Base-by-base conservation (phyloP, 2,797 vertebrate genomes). In the Distichodus sexfasciatus region DNA sequence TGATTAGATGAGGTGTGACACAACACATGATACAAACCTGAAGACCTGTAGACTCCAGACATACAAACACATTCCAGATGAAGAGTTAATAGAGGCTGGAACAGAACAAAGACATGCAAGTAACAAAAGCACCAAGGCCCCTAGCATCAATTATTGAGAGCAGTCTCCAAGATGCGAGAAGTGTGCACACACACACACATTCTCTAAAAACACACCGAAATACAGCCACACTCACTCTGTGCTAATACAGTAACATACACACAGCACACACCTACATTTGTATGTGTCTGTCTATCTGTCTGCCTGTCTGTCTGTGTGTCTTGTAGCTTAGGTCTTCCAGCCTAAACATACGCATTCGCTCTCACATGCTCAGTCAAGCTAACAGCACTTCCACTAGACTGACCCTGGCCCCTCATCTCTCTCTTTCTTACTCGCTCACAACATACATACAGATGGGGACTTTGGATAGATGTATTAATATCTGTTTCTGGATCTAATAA, bases 91-190 rank as follows among this genome's bases (percentile, higher is more conserved):
- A 35, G 64, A 8, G 33, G 48, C 28, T 47, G 50, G 19, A 60
- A 60, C 35, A 57, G 33, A 74, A 76, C 60, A 41, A 64, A 69
- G 73, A 71, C 58, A 55, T 57, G n/a, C 65, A 69, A 63, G 71
- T 76, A 83, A 85, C 85, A 89, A 84, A 85, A 77, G 75, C 75
- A 40, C 43, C 59, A 72, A 72, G 10, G 80, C 83, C 78, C 70
- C 63, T 72, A 38, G 43, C 79, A 87, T 90, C 54, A 83, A 90
- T 88, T 84, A 88, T 90, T 90, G 82, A 90, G 81, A 75, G 70
- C 66, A 76, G 78, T 72, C 73, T 79, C 75, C 79, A 69, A 78
- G 64, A 69, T 57, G 69, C 80, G 74, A 82, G 58, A 40, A 58
- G 51, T n/a, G 78, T 65, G 61, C 57, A 57, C 59, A 23, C 51